phyloP scores from a whole-genome alignment of 92 coral and sea anemone genomes.

The Phenganax stokvisi region DNA sequence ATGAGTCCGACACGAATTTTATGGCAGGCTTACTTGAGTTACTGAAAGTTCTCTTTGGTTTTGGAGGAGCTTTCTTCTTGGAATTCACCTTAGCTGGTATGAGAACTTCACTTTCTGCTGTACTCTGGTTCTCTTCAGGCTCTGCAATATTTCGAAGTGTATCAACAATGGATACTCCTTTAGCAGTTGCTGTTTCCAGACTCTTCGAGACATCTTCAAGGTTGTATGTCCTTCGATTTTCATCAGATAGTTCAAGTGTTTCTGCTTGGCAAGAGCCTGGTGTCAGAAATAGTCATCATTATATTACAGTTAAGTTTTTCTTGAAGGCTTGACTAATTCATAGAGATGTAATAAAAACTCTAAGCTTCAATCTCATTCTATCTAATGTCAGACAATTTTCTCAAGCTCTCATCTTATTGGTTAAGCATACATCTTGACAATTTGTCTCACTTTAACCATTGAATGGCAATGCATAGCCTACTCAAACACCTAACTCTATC shows the following conservation, averaged over 20 bases:
- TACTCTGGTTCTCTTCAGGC: conserved; percentile 21
- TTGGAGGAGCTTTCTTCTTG: conserved; percentile 28
- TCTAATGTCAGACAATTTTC: too few relatives aligned
- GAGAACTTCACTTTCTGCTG: neutral
- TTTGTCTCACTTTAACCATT: too few relatives aligned
- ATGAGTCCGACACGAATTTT: conserved; percentile 47
- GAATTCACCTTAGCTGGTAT: neutral
- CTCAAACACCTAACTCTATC: too few relatives aligned
- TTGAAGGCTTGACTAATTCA: too few relatives aligned
- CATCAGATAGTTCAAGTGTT: conserved; percentile 1
- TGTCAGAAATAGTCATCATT: neutral
- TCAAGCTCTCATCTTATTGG: too few relatives aligned
- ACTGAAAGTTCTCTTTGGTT: conserved; percentile 37
- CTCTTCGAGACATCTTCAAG: conserved; percentile 62
- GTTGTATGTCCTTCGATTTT: conserved; percentile 63
- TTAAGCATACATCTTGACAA: too few relatives aligned
- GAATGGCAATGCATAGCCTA: too few relatives aligned
- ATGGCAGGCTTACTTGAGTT: conserved; percentile 45
- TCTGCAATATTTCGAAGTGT: conserved; percentile 58
- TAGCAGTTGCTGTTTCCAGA: conserved; percentile 54
- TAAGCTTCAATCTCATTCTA: too few relatives aligned
- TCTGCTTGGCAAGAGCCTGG: neutral
- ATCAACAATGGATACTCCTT: conserved; percentile 67
- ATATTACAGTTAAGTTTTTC: too few relatives aligned
- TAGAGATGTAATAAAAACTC: too few relatives aligned